These are phyloP conservation scores for Ichneumon xanthorius DNA, from an alignment of 2,888 invertebrate species.

Conservation along the genomic window DNA sequence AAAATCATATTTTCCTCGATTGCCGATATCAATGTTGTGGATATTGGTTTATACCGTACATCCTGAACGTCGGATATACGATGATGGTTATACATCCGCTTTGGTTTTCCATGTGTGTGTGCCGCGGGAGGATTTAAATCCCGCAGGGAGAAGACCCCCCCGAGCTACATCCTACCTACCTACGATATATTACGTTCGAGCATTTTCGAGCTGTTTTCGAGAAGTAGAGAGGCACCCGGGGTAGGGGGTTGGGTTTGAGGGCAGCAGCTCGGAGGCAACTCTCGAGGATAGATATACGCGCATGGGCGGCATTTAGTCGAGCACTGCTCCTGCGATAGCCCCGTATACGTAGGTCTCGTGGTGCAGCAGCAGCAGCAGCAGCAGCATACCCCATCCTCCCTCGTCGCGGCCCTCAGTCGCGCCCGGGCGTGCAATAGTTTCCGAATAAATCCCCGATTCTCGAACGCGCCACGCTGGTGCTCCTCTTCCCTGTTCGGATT, in stretches of 20 bases:
- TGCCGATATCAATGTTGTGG: slow-evolving; percentile 9
- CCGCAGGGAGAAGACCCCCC: slow-evolving; percentile 55
- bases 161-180: slow-evolving; percentile 77
- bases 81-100: slow-evolving; percentile 32
- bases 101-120: slow-evolving; percentile 40
- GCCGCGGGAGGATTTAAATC: slow-evolving; percentile 60
- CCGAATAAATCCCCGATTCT: slow-evolving; percentile 84
- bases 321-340: slow-evolving; percentile 47
- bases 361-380: slow-evolving; percentile 37
- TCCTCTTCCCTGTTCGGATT: slow-evolving; percentile 81
- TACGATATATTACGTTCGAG: slow-evolving; percentile 83
- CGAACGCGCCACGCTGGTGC: slow-evolving; percentile 79
- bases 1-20: slow-evolving; percentile 9
- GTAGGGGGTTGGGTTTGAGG: slow-evolving; percentile 61
- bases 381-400: slow-evolving; percentile 74
- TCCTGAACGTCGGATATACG: slow-evolving; percentile 43
- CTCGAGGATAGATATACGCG: slow-evolving; percentile 56
- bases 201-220: slow-evolving; percentile 82
- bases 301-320: slow-evolving; percentile 67
- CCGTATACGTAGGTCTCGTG: slow-evolving; percentile 46
- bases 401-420: slow-evolving; percentile 66
- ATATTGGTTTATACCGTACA: slow-evolving; percentile 30
- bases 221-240: slow-evolving; percentile 56
- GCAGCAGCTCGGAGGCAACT: slow-evolving; percentile 57
- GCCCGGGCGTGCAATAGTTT: slow-evolving; percentile 80